Evolutionary conservation across 2,797 vertebrate species (phyloP).

Genomic region (Dromococcyx pavoninus): DNA sequence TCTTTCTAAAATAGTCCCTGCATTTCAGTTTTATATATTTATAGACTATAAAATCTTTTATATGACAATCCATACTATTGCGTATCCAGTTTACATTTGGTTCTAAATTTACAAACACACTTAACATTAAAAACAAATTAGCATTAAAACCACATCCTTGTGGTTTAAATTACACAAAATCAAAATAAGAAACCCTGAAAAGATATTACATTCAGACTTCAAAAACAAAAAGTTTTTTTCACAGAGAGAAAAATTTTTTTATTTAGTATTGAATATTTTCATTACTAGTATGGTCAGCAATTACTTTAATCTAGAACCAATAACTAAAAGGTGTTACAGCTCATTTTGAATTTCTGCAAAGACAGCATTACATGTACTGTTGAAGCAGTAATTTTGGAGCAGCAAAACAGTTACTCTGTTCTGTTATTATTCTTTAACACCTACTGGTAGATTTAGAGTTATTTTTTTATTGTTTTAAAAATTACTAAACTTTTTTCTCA

Average conservation of each 20-base stretch:
- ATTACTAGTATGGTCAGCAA: constrained; percentile 52
- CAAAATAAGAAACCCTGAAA: constrained; percentile 40
- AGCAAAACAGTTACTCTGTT: not conserved
- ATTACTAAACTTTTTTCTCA: not conserved
- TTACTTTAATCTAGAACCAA: constrained; percentile 34
- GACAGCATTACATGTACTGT: not conserved
- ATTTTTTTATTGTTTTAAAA: not conserved
- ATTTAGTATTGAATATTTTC: constrained; percentile 48
- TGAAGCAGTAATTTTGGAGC: not conserved
- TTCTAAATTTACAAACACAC: not conserved
- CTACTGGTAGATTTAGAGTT: not conserved
- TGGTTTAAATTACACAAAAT: constrained; percentile 16
- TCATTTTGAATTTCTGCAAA: constrained; percentile 33
- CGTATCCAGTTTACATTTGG: constrained; percentile 37
- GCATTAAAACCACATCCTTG: constrained; percentile 21
- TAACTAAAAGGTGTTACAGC: constrained; percentile 13
- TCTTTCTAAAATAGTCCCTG: not conserved
- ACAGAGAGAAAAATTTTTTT: constrained; percentile 53
- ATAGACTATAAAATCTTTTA: not conserved
- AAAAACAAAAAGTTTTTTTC: constrained; percentile 43
- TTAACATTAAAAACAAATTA: constrained; percentile 47
- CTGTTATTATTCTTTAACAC: not conserved
- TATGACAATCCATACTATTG: not conserved
- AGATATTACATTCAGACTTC: constrained; percentile 40
- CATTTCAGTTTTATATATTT: not conserved